These are phyloP conservation scores for Achroia grisella DNA, from an alignment of 1,140 invertebrate species.

Conservation along the genomic window DNA sequence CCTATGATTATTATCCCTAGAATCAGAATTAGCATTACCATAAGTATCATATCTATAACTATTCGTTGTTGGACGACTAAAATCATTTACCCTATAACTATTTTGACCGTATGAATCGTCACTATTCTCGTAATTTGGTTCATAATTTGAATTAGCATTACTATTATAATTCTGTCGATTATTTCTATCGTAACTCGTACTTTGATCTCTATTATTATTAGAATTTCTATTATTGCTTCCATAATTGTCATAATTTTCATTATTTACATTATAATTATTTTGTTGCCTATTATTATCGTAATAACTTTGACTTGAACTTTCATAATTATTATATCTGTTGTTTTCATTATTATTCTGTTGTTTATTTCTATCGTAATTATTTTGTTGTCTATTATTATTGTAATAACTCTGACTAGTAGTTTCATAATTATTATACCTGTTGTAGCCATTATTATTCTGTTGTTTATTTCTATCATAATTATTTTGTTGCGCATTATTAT, in stretches of 20 bases:
- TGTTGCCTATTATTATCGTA: too few species aligned
- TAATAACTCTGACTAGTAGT: not conserved
- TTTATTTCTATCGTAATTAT: not conserved
- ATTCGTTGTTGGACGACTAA: too few species aligned
- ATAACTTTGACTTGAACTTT: too few species aligned
- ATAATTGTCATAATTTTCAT: not conserved
- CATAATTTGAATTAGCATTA: not conserved
- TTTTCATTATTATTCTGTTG: not conserved
- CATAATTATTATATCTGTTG: slow-evolving; percentile 1
- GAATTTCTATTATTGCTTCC: slow-evolving; percentile 1
- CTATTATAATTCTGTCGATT: too few species aligned
- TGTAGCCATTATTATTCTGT: not conserved
- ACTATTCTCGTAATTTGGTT: too few species aligned
- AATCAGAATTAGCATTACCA: too few species aligned
- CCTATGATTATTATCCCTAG: not conserved
- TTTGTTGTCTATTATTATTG: not conserved
- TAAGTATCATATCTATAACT: too few species aligned
- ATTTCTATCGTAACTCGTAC: too few species aligned
- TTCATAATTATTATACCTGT: not conserved
- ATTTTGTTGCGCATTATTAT: not conserved
- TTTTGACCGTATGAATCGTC: too few species aligned
- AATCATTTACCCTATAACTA: too few species aligned
- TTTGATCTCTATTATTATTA: too few species aligned
- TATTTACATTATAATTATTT: not conserved
- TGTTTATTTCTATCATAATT: not conserved